A percentile compares a stretch with the other conserved stretches of the same genome.
phyloP scores from a whole-genome alignment of 2,888 invertebrate species.

The Ectobius pallidus region DNA sequence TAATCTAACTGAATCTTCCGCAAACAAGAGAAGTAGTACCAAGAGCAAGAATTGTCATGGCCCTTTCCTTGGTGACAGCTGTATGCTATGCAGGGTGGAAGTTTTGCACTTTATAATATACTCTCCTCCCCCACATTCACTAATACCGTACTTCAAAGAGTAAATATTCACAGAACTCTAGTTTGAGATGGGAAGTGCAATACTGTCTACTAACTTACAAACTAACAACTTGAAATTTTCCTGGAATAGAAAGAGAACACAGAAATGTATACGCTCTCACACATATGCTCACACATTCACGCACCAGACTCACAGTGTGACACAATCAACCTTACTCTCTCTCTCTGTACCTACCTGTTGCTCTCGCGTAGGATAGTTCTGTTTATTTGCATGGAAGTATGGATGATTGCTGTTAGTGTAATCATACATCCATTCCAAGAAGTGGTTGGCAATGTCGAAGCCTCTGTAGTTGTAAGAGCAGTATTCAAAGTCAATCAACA shows the following conservation, averaged over 20 bases:
- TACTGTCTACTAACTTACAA: too few species aligned
- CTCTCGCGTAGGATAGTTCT: slow-evolving; percentile 75
- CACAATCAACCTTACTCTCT: slow-evolving; percentile 12
- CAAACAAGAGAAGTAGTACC: neutral
- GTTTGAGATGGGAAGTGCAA: too few species aligned
- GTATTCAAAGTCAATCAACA: slow-evolving; percentile 92
- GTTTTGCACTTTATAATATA: too few species aligned
- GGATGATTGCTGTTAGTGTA: slow-evolving; percentile 81
- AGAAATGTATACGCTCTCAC: neutral
- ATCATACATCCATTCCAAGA: slow-evolving; percentile 90
- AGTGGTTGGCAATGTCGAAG: slow-evolving; percentile 94
- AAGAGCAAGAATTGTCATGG: too few species aligned
- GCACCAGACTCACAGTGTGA: neutral
- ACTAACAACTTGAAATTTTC: too few species aligned
- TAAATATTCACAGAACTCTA: too few species aligned
- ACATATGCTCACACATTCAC: neutral
- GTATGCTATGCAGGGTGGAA: too few species aligned
- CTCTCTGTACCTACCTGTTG: slow-evolving; percentile 69
- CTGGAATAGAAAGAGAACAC: too few species aligned
- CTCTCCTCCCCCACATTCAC: too few species aligned
- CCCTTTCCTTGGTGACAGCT: too few species aligned
- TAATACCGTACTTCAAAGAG: too few species aligned
- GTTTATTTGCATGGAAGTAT: slow-evolving; percentile 71
- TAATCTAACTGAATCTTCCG: too few species aligned
- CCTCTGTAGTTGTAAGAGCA: slow-evolving; percentile 94